phyloP scores from a whole-genome alignment of 2,888 invertebrate genomes.

The Syrista parreyssii region DNA sequence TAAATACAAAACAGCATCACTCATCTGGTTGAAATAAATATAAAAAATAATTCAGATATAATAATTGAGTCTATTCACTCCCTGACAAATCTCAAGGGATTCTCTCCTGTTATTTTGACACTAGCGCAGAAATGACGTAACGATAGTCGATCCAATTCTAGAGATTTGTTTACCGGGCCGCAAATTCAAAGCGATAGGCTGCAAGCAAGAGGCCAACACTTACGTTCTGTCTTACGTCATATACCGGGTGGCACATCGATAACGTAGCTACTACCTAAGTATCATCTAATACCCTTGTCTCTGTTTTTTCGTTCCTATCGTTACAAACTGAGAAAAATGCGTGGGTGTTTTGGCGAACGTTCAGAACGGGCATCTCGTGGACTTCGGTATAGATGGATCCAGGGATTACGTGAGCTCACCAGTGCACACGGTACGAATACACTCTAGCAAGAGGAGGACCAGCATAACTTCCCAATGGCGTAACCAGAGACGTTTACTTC shows the following conservation, averaged over 20 bases:
- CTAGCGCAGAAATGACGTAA: neutral
- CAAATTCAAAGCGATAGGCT: neutral
- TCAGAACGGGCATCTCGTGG: constrained; percentile 15
- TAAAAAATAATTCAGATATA: neutral
- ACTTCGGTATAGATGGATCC: constrained; percentile 18
- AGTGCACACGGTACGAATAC: constrained; percentile 33
- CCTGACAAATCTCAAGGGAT: neutral
- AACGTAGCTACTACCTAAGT: neutral
- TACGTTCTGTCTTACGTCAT: neutral
- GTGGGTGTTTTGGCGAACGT: constrained; percentile 35
- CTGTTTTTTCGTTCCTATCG: neutral
- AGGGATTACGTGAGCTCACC: constrained; percentile 27
- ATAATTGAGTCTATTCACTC: neutral
- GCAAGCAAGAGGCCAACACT: neutral
- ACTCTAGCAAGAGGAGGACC: constrained; percentile 16
- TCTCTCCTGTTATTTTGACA: neutral
- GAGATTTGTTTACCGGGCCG: neutral
- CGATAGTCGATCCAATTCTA: neutral
- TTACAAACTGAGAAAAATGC: neutral
- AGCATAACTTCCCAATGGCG: constrained; percentile 18
- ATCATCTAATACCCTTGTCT: neutral
- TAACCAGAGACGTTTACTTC: constrained; percentile 1
- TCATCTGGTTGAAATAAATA: too few species aligned
- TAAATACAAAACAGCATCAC: neutral
- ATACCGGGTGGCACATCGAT: constrained; percentile 3